Evolutionary conservation across 2,113 vertebrate species (phyloP), one percentile per base, ranked within the genome.

Genomic region (Thinocorus orbignyianus): DNA sequence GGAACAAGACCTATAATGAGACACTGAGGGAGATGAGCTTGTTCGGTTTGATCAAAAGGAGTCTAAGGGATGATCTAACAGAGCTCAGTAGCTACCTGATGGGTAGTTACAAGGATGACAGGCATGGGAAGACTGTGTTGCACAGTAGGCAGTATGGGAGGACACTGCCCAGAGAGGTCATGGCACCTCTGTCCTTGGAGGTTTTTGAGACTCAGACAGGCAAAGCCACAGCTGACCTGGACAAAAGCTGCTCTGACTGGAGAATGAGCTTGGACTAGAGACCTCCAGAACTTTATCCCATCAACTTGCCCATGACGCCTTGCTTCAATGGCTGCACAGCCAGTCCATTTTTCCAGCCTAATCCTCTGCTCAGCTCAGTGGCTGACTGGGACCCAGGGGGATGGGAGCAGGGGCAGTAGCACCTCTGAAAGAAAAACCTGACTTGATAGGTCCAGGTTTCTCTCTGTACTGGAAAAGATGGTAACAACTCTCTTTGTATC

Each of bases 331-430:
- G 13, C 42, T 62, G 28, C 68, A 58, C 26, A 66, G 35, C 16
- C 66, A 62, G 23, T 57, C 10, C 22, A 14, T 44, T 83, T 8
- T 48, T 71, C 33, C 68, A 76, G 16, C 7, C 42, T 49, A 39
- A 49, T 62, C n/a, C 26, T 62, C 70, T 77, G 31, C 48, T 22
- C 57, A 71, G 26, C 3, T 80, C 17, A 44, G 11, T n/a, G 52
- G 46, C 1, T 83, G 42, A 58, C 22, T 35, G 37, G 13, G 17
- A 7, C 39, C 25, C 35, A 42, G 0, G 0, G 9, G 7, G 2
- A 31, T 6, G 1, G 39, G 14, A 85, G 18, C 22, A 80, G 58
- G 13, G 8, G 8, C 42, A 64, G 23, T 8, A 71, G 35, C 17
- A 39, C 18, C 19, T 77, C 24, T 12, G 68, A 72, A 93, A 77